phyloP scores from a whole-genome alignment of 2,797 vertebrate species.

The Urocyon cinereoargenteus region DNA sequence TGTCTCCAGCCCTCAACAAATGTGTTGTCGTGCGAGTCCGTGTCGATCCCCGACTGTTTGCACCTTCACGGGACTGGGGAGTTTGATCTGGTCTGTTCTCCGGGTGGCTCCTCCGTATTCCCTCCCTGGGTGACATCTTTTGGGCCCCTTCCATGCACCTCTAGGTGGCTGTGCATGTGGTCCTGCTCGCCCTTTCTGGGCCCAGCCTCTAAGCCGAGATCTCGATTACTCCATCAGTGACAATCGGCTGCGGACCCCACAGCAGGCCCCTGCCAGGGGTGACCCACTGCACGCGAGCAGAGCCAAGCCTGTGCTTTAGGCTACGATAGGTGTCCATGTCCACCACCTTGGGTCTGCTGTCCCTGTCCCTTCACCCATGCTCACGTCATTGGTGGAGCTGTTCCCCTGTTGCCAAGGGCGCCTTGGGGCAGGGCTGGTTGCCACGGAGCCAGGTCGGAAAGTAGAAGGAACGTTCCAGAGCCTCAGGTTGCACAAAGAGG shows the following conservation, averaged over 20 bases:
- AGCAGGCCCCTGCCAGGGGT: rapidly evolving
- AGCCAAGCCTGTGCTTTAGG: neutral
- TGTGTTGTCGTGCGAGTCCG: rapidly evolving
- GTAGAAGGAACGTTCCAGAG: neutral
- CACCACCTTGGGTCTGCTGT: neutral
- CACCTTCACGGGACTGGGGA: neutral
- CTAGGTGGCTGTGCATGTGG: neutral
- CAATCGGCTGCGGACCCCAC: neutral
- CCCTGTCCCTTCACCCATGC: no score
- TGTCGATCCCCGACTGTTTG: neutral
- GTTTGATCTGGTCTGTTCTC: neutral
- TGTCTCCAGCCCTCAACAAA: neutral
- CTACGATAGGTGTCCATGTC: no score
- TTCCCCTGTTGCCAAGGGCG: neutral
- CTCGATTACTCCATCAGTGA: neutral
- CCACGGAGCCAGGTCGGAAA: neutral
- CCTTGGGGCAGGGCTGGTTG: neutral
- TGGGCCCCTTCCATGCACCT: neutral
- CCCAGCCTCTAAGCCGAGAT: neutral
- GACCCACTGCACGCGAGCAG: rapidly evolving
- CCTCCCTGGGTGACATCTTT: neutral
- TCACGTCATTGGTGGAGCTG: neutral
- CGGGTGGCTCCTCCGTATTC: rapidly evolving
- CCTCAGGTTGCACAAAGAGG: rapidly evolving
- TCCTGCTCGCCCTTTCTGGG: neutral